These are phyloP conservation scores for Ceyx melanurus DNA, from an alignment of 2,113 vertebrate species.

Conservation along the genomic window DNA sequence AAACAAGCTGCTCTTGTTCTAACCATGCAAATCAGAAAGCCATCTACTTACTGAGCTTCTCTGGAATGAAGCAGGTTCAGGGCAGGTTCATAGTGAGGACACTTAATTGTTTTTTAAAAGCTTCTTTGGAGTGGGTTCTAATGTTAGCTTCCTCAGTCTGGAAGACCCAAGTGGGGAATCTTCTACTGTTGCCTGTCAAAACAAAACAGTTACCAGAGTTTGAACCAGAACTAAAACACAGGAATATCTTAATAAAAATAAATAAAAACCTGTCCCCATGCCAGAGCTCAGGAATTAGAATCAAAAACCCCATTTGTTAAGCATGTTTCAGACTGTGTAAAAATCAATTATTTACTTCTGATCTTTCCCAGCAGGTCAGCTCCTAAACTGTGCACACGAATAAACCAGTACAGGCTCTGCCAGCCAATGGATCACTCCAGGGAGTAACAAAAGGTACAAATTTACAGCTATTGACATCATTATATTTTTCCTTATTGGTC, in stretches of 20 bases:
- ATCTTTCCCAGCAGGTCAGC: background rate
- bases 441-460: background rate
- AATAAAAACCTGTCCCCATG: background rate
- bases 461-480: background rate
- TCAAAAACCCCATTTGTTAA: background rate
- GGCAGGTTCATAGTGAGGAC: background rate
- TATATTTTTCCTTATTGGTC: background rate
- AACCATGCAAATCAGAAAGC: background rate
- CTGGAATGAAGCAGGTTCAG: background rate
- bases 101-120: constrained; percentile 64
- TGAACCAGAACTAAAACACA: background rate
- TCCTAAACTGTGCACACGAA: background rate
- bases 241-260: background rate
- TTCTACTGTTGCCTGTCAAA: constrained; percentile 54
- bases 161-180: constrained; percentile 72
- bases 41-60: background rate
- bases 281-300: background rate
- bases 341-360: background rate
- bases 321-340: background rate
- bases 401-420: background rate
- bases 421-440: background rate
- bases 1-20: background rate
- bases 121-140: constrained; percentile 52
- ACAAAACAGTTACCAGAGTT: background rate
- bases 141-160: constrained; percentile 62